Conservation (phyloP, 1,140 invertebrate species). For the Heliothis subflexa region DNA sequence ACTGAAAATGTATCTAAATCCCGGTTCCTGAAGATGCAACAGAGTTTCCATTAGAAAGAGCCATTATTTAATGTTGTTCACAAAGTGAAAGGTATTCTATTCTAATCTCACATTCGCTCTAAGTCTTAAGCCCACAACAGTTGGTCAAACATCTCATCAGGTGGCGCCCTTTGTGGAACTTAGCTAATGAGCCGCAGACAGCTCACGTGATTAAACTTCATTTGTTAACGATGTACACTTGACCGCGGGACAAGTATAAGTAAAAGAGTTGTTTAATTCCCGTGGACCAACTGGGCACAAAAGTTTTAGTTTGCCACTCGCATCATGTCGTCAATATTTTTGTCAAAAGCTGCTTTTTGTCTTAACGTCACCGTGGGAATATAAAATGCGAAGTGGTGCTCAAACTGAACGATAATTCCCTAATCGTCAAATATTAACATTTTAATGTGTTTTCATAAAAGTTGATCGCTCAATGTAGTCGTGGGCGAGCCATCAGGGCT, state of each 20-base stretch:
- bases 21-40: too few species aligned
- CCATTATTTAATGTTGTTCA: too few species aligned
- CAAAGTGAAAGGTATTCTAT: too few species aligned
- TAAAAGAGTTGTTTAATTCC: background rate
- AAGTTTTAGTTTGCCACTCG: too few species aligned
- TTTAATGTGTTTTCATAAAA: background rate
- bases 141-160: background rate
- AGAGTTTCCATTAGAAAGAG: too few species aligned
- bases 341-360: too few species aligned
- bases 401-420: background rate
- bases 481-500: too few species aligned
- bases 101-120: background rate
- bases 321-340: too few species aligned
- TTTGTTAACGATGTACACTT: background rate
- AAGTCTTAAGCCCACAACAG: background rate
- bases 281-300: too few species aligned
- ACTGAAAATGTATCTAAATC: too few species aligned
- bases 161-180: slow-evolving; percentile 2
- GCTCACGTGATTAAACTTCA: background rate
- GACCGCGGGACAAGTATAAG: background rate
- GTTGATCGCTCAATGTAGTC: background rate
- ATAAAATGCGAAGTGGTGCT: background rate
- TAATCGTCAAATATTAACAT: background rate
- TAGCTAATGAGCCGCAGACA: slow-evolving; percentile 22
- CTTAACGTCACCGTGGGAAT: background rate